Evolutionary conservation across 1,140 invertebrate species (phyloP).

Genomic region (Contarinia nasturtii): DNA sequence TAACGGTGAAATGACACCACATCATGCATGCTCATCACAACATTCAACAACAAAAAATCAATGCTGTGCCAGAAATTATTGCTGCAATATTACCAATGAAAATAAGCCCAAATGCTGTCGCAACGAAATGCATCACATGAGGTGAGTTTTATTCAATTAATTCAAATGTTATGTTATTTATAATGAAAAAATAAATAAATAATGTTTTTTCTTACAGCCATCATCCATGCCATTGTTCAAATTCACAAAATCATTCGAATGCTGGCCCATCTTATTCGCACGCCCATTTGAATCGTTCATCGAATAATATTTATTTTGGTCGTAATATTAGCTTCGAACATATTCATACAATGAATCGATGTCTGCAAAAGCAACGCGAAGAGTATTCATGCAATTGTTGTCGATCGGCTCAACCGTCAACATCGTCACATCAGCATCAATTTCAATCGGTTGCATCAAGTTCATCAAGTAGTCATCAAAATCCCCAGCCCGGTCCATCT

Average conservation of each 20-base stretch:
- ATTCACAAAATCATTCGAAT: too few relatives aligned
- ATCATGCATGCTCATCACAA: neutral
- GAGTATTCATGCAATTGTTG: neutral
- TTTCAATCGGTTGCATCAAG: neutral
- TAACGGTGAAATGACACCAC: neutral
- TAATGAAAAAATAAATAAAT: too few relatives aligned
- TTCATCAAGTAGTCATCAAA: neutral
- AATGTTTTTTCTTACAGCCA: too few relatives aligned
- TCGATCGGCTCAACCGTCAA: neutral
- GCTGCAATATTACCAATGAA: neutral
- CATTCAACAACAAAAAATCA: neutral
- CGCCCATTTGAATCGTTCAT: neutral
- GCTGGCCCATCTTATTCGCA: too few relatives aligned
- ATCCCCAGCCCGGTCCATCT: neutral
- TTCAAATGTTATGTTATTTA: too few relatives aligned
- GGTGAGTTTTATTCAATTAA: too few relatives aligned
- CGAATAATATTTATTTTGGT: neutral
- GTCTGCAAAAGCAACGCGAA: neutral
- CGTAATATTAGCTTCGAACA: neutral
- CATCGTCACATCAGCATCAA: neutral
- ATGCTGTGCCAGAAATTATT: constrained; percentile 1
- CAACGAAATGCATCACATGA: neutral
- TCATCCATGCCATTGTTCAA: too few relatives aligned
- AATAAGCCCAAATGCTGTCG: neutral
- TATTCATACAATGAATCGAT: neutral